Conservation (phyloP, 2,797 vertebrate species). For the Heteromormyrus szaboi region DNA sequence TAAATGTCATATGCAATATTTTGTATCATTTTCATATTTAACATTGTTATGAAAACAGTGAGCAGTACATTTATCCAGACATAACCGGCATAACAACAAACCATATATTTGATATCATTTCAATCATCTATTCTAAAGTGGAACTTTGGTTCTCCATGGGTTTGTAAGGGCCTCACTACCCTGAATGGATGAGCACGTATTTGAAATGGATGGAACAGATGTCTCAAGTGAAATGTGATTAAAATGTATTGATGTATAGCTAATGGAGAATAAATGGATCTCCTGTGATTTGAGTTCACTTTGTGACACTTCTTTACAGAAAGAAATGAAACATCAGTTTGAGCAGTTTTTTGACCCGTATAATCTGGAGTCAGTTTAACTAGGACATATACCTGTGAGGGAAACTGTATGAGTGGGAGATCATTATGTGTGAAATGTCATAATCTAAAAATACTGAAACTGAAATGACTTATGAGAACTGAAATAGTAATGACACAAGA, state of each 20-base stretch:
- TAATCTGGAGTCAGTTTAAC: neutral
- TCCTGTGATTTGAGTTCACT: neutral
- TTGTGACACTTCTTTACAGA: neutral
- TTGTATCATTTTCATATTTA: neutral
- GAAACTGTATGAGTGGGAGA: neutral
- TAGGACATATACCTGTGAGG: neutral
- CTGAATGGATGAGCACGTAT: neutral
- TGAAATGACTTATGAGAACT: neutral
- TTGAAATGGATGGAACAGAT: neutral
- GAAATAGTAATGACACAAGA: neutral
- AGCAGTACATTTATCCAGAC: neutral
- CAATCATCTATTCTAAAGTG: neutral
- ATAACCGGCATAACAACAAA: neutral
- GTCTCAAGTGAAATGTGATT: constrained; percentile 4
- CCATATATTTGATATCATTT: neutral
- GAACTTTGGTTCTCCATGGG: neutral
- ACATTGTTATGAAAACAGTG: neutral
- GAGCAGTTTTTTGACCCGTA: neutral
- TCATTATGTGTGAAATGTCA: neutral
- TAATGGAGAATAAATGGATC: neutral
- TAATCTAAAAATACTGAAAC: constrained; percentile 2
- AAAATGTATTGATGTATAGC: neutral
- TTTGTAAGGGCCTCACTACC: neutral
- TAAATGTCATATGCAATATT: neutral
- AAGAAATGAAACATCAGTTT: neutral